These are phyloP conservation scores for Mobula birostris DNA, from an alignment of 2,113 vertebrate species.

Conservation along the genomic window DNA sequence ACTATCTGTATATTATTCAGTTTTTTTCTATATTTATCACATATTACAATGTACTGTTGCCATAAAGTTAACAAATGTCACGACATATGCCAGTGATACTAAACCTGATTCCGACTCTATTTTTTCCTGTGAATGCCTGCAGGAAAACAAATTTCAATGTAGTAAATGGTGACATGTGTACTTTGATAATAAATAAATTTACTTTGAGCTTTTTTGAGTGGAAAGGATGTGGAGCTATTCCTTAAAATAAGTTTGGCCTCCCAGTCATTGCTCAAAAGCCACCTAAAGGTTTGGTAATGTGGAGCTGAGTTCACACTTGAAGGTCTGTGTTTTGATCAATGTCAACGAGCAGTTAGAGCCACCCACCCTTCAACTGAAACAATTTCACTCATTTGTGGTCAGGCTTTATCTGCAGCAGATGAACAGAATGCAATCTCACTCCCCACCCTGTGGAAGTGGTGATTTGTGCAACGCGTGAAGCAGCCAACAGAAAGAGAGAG, in stretches of 20 bases:
- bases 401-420: background rate
- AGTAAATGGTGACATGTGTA: too few relatives aligned
- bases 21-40: too few relatives aligned
- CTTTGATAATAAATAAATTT: too few relatives aligned
- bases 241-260: background rate
- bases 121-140: too few relatives aligned
- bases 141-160: too few relatives aligned
- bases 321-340: background rate
- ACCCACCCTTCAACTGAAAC: background rate
- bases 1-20: too few relatives aligned
- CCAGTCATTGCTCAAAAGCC: background rate
- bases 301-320: background rate
- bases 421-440: background rate
- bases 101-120: too few relatives aligned
- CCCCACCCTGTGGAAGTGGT: background rate
- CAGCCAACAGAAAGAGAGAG: background rate
- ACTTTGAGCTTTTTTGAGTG: too few relatives aligned
- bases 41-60: too few relatives aligned
- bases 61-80: too few relatives aligned
- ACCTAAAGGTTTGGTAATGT: background rate
- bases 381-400: background rate
- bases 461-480: background rate
- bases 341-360: background rate
- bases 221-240: background rate
- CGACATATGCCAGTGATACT: too few relatives aligned